A percentile compares a stretch with the other conserved stretches of the same genome.
Conservation (phyloP, 2,888 invertebrate genomes). For the Harmothoe impar region DNA sequence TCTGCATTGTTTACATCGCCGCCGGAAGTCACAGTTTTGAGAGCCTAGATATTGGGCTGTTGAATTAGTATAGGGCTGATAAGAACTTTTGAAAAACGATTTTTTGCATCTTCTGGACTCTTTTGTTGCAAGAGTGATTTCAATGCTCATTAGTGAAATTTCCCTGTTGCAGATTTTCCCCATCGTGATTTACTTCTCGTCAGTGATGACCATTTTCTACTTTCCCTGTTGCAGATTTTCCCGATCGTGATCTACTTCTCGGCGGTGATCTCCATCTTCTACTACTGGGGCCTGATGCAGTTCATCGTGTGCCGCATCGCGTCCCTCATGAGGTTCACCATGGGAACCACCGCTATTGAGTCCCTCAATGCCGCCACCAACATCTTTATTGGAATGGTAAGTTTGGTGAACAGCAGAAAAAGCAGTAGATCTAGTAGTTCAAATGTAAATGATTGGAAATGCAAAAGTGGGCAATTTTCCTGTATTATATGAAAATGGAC, state of each 20-base stretch:
- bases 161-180: constrained; percentile 88
- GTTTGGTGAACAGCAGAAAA: too few species aligned
- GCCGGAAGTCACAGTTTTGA: too few species aligned
- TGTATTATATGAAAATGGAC: too few species aligned
- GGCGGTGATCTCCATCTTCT: constrained; percentile 92
- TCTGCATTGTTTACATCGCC: too few species aligned
- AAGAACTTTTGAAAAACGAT: too few species aligned
- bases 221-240: constrained; percentile 86
- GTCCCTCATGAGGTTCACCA: constrained; percentile 86
- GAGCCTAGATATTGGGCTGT: too few species aligned
- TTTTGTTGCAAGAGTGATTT: too few species aligned
- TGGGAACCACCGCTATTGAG: constrained; percentile 92
- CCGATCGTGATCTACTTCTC: constrained; percentile 96
- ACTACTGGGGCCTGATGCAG: constrained; percentile 94
- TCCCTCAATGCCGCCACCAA: constrained; percentile 95
- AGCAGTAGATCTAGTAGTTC: not conserved
- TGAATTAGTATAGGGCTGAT: too few species aligned
- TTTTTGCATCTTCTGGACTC: too few species aligned
- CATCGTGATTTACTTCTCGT: constrained; percentile 95
- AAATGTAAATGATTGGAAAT: too few species aligned
- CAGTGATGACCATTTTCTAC: constrained; percentile 93
- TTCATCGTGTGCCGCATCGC: constrained; percentile 91
- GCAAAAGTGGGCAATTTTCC: too few species aligned
- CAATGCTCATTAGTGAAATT: too few species aligned
- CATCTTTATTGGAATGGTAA: constrained; percentile 95